Evolutionary conservation across 92 coral and sea anemone genomes (phyloP), one percentile per base, ranked within the genome.

Genomic region (Epizoanthus scotinus): DNA sequence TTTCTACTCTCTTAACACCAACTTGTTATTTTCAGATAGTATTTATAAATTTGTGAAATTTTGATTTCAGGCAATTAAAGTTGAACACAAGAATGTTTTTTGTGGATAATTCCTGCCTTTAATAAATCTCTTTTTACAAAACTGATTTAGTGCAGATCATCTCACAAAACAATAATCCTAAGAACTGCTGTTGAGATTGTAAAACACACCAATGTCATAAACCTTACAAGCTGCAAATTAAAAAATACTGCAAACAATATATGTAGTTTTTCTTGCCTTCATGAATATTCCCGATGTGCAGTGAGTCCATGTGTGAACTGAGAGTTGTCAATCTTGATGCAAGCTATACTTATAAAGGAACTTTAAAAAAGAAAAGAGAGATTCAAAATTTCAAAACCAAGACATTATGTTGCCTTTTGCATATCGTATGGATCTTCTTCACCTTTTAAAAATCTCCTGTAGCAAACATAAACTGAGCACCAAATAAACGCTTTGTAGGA

Each of bases 41-140:
- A 75, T 75, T 75, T 59, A 58, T 59, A 75, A 29, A 64, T 52
- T 20, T 60, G 81, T 22, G 81, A 75, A 75, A 59, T 49, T 75
- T 20, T 53, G 34, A 38, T 31, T 31, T 36, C 25, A 57, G 65
- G 38, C 42, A 34, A 74, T 36, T 74, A 74, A 24, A 57, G 20
- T 58, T 28, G 27, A 54, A 2, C 27, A 36, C 22, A 40, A 34
- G 50, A 75, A 38, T 57, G 12, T 70, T 34, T 3, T 34, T 5
- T 34, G 40, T 34, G 4, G 40, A 34, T 5, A 34, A 34, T 34
- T 34, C 6, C 2, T 34, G 40, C 40, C 40, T 34, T 34, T 34
- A 34, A 34, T 34, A 42, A 13, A 21, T 29, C 12, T 21, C 17
- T 31, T 60, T 12, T 36, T 34, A 22, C 62, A 59, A 75, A 73